phyloP scores from a whole-genome alignment of 2,888 invertebrate species.

The Coleophora flavipennella region DNA sequence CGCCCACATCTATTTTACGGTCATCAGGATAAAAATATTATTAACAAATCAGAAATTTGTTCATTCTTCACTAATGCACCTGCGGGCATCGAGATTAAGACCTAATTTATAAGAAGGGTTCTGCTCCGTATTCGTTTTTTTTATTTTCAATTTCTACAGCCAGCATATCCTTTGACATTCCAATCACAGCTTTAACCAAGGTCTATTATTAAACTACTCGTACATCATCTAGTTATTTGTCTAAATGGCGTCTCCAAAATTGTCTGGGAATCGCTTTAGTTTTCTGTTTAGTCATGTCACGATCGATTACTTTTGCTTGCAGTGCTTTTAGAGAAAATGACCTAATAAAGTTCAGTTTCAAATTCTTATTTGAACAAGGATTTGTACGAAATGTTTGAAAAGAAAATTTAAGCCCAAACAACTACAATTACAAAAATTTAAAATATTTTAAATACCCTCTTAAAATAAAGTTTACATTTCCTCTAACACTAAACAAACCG shows the following conservation, averaged over 20 bases:
- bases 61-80: slow-evolving; percentile 38
- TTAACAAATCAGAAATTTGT: slow-evolving; percentile 48
- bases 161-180: neutral
- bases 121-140: slow-evolving; percentile 6
- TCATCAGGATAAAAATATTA: slow-evolving; percentile 49
- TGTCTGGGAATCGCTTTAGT: neutral
- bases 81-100: slow-evolving; percentile 23
- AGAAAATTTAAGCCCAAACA: no score
- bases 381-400: no score
- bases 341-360: no score
- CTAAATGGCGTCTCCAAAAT: no score
- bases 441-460: no score
- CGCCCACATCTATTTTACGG: slow-evolving; percentile 63
- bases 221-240: no score
- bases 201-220: no score
- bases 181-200: slow-evolving; percentile 7
- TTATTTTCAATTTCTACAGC: slow-evolving; percentile 12
- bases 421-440: no score
- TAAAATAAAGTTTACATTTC: no score
- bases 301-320: neutral
- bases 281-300: no score
- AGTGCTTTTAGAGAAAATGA: no score
- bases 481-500: slow-evolving; percentile 2
- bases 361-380: no score
- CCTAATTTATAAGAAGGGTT: slow-evolving; percentile 6